These are phyloP conservation scores for Sphenodon punctatus DNA, from an alignment of 2,797 vertebrate species.

Conservation along the genomic window DNA sequence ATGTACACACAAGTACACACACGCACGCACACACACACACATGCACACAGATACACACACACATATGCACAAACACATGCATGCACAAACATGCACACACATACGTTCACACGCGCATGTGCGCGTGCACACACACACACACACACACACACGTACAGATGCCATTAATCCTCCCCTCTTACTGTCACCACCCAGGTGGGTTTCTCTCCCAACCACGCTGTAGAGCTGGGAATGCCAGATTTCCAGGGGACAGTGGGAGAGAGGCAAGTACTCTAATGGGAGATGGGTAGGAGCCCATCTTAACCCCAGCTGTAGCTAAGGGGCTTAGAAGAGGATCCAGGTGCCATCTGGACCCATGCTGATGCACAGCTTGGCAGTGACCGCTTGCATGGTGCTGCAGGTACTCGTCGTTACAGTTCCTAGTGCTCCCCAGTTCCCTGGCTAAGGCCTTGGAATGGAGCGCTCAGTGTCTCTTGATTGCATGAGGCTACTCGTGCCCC, in stretches of 20 bases:
- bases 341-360: not conserved
- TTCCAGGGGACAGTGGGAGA: not conserved
- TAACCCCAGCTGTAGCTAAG: not conserved
- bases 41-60: not conserved
- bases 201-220: not conserved
- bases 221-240: not conserved
- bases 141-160: not conserved
- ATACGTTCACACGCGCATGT: not conserved
- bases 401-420: not conserved
- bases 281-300: not conserved
- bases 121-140: not conserved
- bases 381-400: not conserved
- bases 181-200: not conserved
- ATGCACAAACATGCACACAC: not conserved
- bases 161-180: not conserved
- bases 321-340: not conserved
- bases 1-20: not conserved
- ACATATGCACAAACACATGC: not conserved
- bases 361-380: not conserved
- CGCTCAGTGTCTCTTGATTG: not conserved
- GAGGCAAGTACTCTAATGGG: too few relatives aligned
- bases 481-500: not conserved
- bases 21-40: not conserved
- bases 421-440: rapidly evolving
- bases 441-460: not conserved